Conservation (phyloP, 35 echinoderm and acorn worm species). For the Lytechinus pictus region DNA sequence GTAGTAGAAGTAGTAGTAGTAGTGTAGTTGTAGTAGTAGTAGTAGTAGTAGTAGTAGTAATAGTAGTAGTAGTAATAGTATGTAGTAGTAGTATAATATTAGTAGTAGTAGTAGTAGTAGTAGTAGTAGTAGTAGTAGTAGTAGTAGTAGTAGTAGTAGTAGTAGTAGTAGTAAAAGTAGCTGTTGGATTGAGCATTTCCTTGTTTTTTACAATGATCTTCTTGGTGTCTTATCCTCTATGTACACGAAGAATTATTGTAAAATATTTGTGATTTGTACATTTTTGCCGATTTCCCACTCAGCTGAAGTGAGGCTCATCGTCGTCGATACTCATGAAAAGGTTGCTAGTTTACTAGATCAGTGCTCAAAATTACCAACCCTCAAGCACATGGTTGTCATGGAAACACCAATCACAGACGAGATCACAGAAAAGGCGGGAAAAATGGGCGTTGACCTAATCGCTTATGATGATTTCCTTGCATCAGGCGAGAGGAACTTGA, state of each 20-base stretch:
- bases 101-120: conserved; percentile 28
- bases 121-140: conserved; percentile 22
- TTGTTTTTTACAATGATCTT: too few relatives aligned
- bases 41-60: neutral
- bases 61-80: conserved; percentile 34
- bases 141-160: conserved; percentile 20
- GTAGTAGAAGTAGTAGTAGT: too few relatives aligned
- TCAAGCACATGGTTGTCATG: conserved; percentile 76
- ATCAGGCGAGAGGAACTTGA: conserved; percentile 53
- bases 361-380: conserved; percentile 17
- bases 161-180: conserved; percentile 15
- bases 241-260: neutral
- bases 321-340: conserved; percentile 73
- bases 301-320: conserved; percentile 70
- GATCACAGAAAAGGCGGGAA: conserved; percentile 27
- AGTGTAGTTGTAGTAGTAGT: too few relatives aligned
- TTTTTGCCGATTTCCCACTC: neutral
- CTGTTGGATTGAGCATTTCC: too few relatives aligned
- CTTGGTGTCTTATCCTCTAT: too few relatives aligned
- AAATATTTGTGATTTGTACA: neutral
- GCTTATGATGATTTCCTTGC: conserved; percentile 66
- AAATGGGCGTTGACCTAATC: conserved; percentile 59
- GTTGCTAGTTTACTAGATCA: conserved; percentile 64
- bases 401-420: conserved; percentile 66
- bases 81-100: too few relatives aligned